Conservation (phyloP, 2,113 vertebrate species). For the Leucosticte australis region DNA sequence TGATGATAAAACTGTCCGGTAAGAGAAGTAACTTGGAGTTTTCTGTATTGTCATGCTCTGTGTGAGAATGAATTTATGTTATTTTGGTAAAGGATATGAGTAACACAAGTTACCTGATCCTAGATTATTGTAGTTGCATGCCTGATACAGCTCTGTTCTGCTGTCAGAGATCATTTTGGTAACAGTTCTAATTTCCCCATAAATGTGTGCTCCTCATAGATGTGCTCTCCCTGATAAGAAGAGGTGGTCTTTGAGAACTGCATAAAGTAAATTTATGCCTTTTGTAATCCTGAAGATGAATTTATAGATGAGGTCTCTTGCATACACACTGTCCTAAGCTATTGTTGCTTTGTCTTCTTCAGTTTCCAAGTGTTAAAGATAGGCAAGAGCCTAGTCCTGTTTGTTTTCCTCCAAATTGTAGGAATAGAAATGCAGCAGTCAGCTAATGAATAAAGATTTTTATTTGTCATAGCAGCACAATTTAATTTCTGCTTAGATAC, state of each 20-base stretch:
- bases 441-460: background rate
- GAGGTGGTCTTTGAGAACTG: background rate
- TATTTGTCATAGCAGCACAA: background rate
- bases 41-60: background rate
- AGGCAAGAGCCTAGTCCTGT: background rate
- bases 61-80: background rate
- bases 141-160: background rate
- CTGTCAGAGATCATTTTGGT: background rate
- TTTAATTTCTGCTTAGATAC: background rate
- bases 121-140: background rate
- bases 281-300: background rate
- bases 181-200: background rate
- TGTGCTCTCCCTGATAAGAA: background rate
- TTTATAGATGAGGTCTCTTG: background rate
- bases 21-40: constrained; percentile 24
- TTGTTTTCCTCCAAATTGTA: background rate
- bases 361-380: background rate
- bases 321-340: background rate
- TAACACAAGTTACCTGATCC: background rate
- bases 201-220: accelerated
- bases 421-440: background rate
- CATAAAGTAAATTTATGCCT: background rate
- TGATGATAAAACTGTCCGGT: constrained; percentile 97
- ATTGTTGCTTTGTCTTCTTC: background rate
- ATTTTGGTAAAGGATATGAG: background rate